A percentile compares a stretch with the other conserved stretches of the same genome.
Evolutionary conservation across 2,888 invertebrate genomes (phyloP).

Genomic region (Orthosia cruda): DNA sequence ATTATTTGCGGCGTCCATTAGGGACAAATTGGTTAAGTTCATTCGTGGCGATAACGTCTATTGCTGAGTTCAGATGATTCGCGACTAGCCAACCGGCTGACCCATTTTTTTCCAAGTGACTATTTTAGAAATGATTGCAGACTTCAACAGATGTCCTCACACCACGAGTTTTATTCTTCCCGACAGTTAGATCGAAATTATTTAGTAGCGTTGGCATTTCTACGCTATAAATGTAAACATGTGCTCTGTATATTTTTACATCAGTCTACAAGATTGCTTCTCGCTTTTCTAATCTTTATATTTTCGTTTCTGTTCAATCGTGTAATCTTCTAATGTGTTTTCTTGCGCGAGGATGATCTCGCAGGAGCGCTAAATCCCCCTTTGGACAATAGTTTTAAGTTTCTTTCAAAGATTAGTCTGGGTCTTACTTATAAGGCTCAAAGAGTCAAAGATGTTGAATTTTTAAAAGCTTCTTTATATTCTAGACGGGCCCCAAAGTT

Average conservation of each 20-base stretch:
- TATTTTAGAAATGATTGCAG: conserved; percentile 69
- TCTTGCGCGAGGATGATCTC: not conserved
- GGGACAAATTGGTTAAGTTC: conserved; percentile 44
- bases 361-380: not conserved
- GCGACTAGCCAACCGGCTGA: conserved; percentile 63
- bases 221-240: not conserved
- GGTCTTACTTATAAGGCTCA: not conserved
- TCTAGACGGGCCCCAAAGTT: not conserved
- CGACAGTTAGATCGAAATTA: conserved; percentile 25
- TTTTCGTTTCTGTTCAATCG: conserved; percentile 10
- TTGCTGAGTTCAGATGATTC: conserved; percentile 56
- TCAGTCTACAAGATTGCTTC: not conserved
- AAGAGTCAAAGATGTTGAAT: not conserved
- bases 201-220: conserved; percentile 33
- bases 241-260: not conserved
- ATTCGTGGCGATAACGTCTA: conserved; percentile 46
- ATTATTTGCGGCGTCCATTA: conserved; percentile 38
- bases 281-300: conserved; percentile 3
- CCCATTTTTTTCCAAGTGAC: conserved; percentile 69
- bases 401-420: not conserved
- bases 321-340: conserved; percentile 12
- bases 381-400: not conserved
- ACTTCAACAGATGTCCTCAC: conserved; percentile 57
- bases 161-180: conserved; percentile 36
- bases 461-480: not conserved